Evolutionary conservation across 1,140 invertebrate species (phyloP).

Genomic region (Antheraea pernyi): DNA sequence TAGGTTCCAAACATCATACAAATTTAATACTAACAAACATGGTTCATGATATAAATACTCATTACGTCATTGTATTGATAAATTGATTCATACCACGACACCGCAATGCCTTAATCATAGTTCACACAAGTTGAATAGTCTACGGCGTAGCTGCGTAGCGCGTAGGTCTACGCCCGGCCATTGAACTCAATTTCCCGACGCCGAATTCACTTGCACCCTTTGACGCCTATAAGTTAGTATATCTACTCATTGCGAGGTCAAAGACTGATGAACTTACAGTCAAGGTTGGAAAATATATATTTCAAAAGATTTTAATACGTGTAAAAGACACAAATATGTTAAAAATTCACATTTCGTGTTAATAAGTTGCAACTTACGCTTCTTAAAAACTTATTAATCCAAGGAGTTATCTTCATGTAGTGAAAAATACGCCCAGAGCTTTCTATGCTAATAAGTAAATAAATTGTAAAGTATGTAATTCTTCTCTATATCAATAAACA

Average conservation of each 20-base stretch:
- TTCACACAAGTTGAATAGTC: constrained; percentile 30
- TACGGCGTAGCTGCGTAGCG: constrained; percentile 72
- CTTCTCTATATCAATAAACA: too few species aligned
- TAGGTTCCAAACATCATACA: too few species aligned
- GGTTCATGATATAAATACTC: background rate
- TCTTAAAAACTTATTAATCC: too few species aligned
- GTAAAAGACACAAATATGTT: too few species aligned
- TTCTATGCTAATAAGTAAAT: too few species aligned
- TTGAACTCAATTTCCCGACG: constrained; percentile 53
- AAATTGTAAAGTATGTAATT: too few species aligned
- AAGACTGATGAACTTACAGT: constrained; percentile 44
- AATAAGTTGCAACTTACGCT: too few species aligned
- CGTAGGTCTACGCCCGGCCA: constrained; percentile 66
- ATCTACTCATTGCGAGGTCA: constrained; percentile 37
- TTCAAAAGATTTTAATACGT: background rate
- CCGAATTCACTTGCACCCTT: constrained; percentile 62
- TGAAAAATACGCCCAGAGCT: too few species aligned
- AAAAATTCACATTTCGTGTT: too few species aligned
- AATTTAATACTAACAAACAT: too few species aligned
- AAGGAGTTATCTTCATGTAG: too few species aligned
- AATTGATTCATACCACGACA: background rate
- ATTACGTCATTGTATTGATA: background rate
- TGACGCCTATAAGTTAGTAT: constrained; percentile 44
- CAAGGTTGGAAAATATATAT: background rate
- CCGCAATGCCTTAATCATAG: constrained; percentile 8